These are phyloP conservation scores for Sphinx pinastri DNA, from an alignment of 2,888 invertebrate species.

Conservation along the genomic window DNA sequence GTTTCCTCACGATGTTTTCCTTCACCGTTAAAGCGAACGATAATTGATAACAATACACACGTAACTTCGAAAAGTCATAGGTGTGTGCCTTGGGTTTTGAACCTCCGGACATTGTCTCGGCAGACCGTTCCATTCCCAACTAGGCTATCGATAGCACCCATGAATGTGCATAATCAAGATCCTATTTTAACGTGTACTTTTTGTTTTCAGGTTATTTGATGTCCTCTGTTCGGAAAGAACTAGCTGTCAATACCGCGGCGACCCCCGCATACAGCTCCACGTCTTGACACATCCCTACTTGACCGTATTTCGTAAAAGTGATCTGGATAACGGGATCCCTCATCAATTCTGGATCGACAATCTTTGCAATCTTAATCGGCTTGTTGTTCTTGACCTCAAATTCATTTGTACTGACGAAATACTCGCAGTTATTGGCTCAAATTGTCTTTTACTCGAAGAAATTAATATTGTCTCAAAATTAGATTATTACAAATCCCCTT, in stretches of 20 bases:
- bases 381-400: conserved; percentile 75
- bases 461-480: conserved; percentile 79
- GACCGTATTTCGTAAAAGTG: conserved; percentile 76
- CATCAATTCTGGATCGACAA: conserved; percentile 71
- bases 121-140: too few species aligned
- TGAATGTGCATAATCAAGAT: background rate
- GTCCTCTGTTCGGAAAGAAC: conserved; percentile 78
- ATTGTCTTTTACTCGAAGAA: conserved; percentile 72
- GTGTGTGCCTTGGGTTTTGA: too few species aligned
- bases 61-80: too few species aligned
- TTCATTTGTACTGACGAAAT: conserved; percentile 81
- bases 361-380: conserved; percentile 64
- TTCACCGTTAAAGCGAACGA: too few species aligned
- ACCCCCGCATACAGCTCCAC: conserved; percentile 74
- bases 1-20: too few species aligned
- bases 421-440: conserved; percentile 66
- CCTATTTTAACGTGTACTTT: conserved; percentile 29
- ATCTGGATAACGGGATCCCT: conserved; percentile 73
- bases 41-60: too few species aligned
- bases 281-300: conserved; percentile 74
- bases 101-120: too few species aligned
- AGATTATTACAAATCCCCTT: conserved; percentile 74
- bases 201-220: conserved; percentile 78
- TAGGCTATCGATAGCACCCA: background rate
- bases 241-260: conserved; percentile 69